A percentile compares a stretch with the other conserved stretches of the same genome.
phyloP scores from a whole-genome alignment of 1,140 invertebrate genomes.

The Heterodera carotae region DNA sequence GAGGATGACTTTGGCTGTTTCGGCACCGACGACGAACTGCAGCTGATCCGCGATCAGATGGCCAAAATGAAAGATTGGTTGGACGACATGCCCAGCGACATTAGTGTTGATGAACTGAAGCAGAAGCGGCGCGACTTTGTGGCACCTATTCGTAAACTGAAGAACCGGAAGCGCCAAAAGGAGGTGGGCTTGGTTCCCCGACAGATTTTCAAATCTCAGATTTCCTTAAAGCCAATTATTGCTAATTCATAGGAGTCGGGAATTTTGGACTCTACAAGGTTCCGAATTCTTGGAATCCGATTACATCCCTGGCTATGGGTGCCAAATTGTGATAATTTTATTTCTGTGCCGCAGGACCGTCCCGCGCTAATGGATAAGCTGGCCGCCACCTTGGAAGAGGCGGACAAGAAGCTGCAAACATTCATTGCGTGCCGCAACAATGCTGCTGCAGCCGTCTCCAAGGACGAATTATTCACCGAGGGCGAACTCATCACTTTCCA shows the following conservation, averaged over 20 bases:
- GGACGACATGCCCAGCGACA: conserved; percentile 58
- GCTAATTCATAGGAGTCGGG: too few species aligned
- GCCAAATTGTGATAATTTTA: too few species aligned
- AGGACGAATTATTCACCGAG: conserved; percentile 63
- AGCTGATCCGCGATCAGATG: conserved; percentile 72
- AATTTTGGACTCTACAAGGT: too few species aligned
- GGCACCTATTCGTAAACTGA: conserved; percentile 39
- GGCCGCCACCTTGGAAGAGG: conserved; percentile 66
- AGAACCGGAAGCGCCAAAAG: conserved; percentile 47
- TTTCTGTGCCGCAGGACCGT: conserved; percentile 66
- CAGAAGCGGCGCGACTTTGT: conserved; percentile 47
- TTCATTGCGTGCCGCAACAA: too few species aligned
- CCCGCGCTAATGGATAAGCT: conserved; percentile 66
- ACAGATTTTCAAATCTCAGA: too few species aligned
- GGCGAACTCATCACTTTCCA: conserved; percentile 66
- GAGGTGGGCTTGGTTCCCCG: conserved; percentile 51
- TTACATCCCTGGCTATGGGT: too few species aligned
- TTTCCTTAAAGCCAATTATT: too few species aligned
- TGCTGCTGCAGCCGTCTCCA: too few species aligned
- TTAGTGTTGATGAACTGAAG: conserved; percentile 52
- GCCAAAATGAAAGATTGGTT: conserved; percentile 63
- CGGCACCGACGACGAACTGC: conserved; percentile 76
- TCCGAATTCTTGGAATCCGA: too few species aligned
- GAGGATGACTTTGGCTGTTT: conserved; percentile 76
- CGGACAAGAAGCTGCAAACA: conserved; percentile 62